Evolutionary conservation across 2,888 invertebrate species (phyloP).

Genomic region (Netelia virgata): DNA sequence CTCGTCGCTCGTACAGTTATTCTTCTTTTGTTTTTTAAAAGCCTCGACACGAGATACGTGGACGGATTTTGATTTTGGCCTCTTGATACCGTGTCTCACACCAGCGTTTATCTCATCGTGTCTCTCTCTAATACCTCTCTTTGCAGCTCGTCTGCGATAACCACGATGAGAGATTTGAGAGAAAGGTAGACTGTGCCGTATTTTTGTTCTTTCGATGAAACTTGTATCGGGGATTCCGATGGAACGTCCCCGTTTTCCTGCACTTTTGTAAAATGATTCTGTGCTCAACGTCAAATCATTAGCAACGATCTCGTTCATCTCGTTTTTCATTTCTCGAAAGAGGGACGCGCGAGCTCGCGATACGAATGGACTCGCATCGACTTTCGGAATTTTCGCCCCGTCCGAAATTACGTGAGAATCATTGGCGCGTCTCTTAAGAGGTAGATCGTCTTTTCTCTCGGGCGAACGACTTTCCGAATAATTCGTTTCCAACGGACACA

Average conservation of each 20-base stretch:
- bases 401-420: constrained; percentile 61
- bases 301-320: background rate
- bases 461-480: constrained; percentile 74
- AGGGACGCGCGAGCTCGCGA: constrained; percentile 80
- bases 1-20: background rate
- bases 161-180: constrained; percentile 26
- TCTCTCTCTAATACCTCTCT: background rate
- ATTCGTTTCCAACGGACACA: constrained; percentile 67
- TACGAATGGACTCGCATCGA: constrained; percentile 70
- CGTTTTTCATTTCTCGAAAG: constrained; percentile 75
- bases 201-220: constrained; percentile 43
- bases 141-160: constrained; percentile 6
- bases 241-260: constrained; percentile 50
- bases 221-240: constrained; percentile 55
- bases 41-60: constrained; percentile 66
- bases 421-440: constrained; percentile 74
- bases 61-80: constrained; percentile 86
- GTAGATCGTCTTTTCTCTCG: constrained; percentile 68
- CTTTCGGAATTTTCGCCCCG: constrained; percentile 74
- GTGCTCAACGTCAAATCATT: constrained; percentile 75
- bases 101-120: constrained; percentile 89
- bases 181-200: constrained; percentile 67
- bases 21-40: constrained; percentile 15
- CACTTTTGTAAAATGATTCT: constrained; percentile 78
- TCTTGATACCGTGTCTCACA: constrained; percentile 88